Percentiles rank a stretch among this genome's conserved stretches.
phyloP scores from a whole-genome alignment of 2,888 invertebrate genomes.

The Ormyrus nitidulus region DNA sequence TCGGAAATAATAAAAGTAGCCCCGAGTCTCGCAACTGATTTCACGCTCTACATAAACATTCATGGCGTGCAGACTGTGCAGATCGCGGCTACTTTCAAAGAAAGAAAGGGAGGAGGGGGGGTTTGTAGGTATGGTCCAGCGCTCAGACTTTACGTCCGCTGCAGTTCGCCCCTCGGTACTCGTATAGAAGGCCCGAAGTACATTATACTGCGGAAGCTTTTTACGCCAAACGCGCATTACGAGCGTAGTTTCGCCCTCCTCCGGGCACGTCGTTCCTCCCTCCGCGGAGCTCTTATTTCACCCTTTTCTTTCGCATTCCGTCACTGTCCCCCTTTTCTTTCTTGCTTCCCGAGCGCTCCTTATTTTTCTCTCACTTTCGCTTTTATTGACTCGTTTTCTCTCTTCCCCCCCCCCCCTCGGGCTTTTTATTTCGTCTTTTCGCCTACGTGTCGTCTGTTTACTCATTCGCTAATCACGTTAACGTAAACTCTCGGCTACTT shows the following conservation, averaged over 20 bases:
- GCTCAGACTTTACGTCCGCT: neutral
- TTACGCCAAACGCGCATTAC: slow-evolving; percentile 48
- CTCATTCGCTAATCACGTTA: no score
- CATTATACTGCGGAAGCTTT: slow-evolving; percentile 47
- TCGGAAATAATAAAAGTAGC: no score
- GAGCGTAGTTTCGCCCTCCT: slow-evolving; percentile 22
- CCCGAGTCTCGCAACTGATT: no score
- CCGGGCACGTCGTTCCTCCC: slow-evolving; percentile 7
- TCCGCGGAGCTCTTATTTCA: neutral
- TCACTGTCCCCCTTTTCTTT: neutral
- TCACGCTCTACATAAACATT: no score
- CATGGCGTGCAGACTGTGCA: no score
- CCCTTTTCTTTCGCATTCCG: neutral
- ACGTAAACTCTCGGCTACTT: no score
- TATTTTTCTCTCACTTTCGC: neutral
- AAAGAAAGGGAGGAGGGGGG: neutral
- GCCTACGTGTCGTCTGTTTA: no score
- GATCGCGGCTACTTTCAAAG: neutral
- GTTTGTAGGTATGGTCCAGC: neutral
- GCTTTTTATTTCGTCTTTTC: slow-evolving; percentile 9
- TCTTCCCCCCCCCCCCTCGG: neutral
- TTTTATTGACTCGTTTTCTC: neutral
- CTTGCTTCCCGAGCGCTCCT: neutral
- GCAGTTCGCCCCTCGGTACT: neutral
- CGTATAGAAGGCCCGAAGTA: slow-evolving; percentile 4